phyloP scores from a whole-genome alignment of 2,797 vertebrate species.

The Calcarius lapponicus region DNA sequence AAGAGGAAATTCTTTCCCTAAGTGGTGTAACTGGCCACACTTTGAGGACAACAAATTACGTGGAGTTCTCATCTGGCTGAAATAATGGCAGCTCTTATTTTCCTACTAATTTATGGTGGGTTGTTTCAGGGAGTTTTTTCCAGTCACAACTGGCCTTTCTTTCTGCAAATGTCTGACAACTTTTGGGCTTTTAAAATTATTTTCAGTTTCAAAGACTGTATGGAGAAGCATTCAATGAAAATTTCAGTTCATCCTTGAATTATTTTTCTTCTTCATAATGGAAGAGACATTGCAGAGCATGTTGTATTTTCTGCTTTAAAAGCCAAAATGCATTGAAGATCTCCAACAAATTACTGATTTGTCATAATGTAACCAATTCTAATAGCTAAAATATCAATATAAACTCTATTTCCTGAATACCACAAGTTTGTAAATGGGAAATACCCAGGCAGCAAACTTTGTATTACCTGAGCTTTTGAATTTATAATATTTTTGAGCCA shows the following conservation, averaged over 20 bases:
- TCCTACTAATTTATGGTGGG: background rate
- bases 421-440: slow-evolving; percentile 6
- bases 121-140: background rate
- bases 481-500: background rate
- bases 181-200: background rate
- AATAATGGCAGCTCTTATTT: background rate
- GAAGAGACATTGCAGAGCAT: background rate
- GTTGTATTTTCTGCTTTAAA: background rate
- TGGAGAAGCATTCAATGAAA: background rate
- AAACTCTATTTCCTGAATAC: slow-evolving; percentile 5
- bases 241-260: background rate
- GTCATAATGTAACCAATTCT: background rate
- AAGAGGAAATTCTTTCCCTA: background rate
- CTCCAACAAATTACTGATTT: background rate
- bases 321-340: background rate
- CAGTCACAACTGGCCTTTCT: background rate
- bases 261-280: background rate
- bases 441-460: background rate
- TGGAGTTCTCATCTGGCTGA: background rate
- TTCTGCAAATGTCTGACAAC: background rate
- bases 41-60: background rate
- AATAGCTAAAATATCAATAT: background rate
- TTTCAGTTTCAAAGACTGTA: background rate
- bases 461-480: background rate
- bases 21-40: background rate